phyloP scores from a whole-genome alignment of 2,888 invertebrate genomes.

The Hecatera dysodea region DNA sequence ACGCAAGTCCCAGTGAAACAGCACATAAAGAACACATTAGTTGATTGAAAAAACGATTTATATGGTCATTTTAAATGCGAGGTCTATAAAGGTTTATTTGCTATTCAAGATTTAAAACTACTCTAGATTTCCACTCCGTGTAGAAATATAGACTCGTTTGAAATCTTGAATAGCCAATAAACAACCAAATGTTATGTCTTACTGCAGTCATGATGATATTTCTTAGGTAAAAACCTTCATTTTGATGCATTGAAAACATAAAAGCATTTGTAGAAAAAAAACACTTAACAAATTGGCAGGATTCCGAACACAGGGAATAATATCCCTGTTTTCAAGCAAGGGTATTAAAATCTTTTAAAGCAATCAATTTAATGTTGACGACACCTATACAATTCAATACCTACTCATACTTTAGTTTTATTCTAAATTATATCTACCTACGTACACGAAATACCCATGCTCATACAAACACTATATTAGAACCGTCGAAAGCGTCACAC shows the following conservation, averaged over 20 bases:
- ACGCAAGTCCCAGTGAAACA: slow-evolving; percentile 14
- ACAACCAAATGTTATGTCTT: background rate
- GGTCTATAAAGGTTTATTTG: slow-evolving; percentile 1
- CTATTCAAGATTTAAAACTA: background rate
- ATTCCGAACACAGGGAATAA: too few relatives aligned
- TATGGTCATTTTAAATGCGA: slow-evolving; percentile 17
- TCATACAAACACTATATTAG: background rate
- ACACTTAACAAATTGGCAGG: too few relatives aligned
- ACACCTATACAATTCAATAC: too few relatives aligned
- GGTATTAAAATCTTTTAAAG: too few relatives aligned
- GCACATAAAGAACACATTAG: slow-evolving; percentile 44
- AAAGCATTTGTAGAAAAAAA: too few relatives aligned
- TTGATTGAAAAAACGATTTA: slow-evolving; percentile 50
- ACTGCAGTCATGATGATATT: background rate
- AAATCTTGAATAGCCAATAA: too few relatives aligned
- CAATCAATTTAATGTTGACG: too few relatives aligned
- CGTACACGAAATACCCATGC: background rate
- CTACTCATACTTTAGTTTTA: too few relatives aligned
- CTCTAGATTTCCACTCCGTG: background rate
- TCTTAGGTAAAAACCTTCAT: background rate
- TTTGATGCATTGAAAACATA: too few relatives aligned
- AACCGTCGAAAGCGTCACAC: background rate
- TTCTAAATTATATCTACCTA: background rate
- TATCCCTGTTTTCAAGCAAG: too few relatives aligned
- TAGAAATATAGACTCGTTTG: too few relatives aligned